Base-by-base conservation (phyloP, 1,140 invertebrate species). In the Agrilus planipennis region DNA sequence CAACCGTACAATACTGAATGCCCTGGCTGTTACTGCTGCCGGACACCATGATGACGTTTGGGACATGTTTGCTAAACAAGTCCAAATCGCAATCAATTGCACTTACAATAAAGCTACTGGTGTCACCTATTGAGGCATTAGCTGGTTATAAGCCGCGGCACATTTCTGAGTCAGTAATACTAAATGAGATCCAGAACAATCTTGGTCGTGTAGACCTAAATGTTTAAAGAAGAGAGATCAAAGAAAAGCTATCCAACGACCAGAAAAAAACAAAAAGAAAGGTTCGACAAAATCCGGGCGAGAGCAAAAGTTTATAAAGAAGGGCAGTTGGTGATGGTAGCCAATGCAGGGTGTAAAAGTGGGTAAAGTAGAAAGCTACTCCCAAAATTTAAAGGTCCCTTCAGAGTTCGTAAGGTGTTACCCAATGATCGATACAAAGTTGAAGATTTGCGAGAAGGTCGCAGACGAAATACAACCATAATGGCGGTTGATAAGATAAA, bases 71-170 rank as follows among this genome's bases (percentile, higher is more conserved):
- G 19, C 57, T 1, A 41, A 42, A 20, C 45, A 52, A 20, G 41
- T 58, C 0, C 50, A 58, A 36, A 55, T 48, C 25, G 41, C 27
- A 5, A 45, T 60, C 9, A 59, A 60, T 21, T 39, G 39, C 30
- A 43, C 41, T 20, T 2, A n/a, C 2, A 19, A 44, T 19, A 32
- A 25, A 17, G 18, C 29, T 14, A 41, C 31, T 2, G 20, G 30
- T 16, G 29, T n/a, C 5, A 41, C 38, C 14, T 17, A 38, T 16
- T 29, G 14, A 9, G 29, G 25, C 2, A 18, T 45, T 3, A 11
- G n/a, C n/a, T n/a, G n/a, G n/a, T n/a, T n/a, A n/a, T n/a, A n/a
- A n/a, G n/a, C n/a, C n/a, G n/a, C n/a, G 34, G 23, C 25, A 41
- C 15, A 31, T 23, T 4, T 41, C 17, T 21, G 9, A 12, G 15